Evolutionary conservation across 1,140 invertebrate species (phyloP).

Genomic region (Piezodorus guildinii): DNA sequence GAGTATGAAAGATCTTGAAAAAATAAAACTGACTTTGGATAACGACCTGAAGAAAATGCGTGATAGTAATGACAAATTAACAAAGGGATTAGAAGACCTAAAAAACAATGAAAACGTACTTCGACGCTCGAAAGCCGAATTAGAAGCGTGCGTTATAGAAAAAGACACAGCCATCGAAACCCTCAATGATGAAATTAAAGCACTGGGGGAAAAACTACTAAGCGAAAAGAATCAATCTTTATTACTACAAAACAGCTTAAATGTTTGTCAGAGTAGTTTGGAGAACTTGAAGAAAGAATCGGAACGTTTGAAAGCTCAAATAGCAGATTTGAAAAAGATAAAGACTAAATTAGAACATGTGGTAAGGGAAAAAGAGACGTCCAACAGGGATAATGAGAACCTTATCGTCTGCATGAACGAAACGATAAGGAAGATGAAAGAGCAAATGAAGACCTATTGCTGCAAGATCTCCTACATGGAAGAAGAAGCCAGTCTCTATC

Average conservation of each 20-base stretch:
- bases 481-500: not conserved
- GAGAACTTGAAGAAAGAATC: slow-evolving; percentile 16
- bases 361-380: not conserved
- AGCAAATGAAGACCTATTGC: not conserved
- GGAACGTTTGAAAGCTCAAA: not conserved
- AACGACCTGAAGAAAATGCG: not conserved
- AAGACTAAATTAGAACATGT: not conserved
- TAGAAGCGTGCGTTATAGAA: not conserved
- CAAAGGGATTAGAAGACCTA: not conserved
- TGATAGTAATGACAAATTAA: not conserved
- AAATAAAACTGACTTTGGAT: not conserved
- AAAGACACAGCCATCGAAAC: not conserved
- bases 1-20: not conserved
- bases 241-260: not conserved
- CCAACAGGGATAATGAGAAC: not conserved
- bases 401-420: slow-evolving; percentile 10
- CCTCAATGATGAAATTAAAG: not conserved
- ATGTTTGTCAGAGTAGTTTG: not conserved
- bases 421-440: not conserved
- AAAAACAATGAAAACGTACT: not conserved
- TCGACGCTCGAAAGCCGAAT: not conserved
- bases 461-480: slow-evolving; percentile 6
- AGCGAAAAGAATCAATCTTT: not conserved
- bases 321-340: slow-evolving; percentile 7
- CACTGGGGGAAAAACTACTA: not conserved